Conservation (phyloP, 64 coral and sea anemone species). For the Montipora foliosa region DNA sequence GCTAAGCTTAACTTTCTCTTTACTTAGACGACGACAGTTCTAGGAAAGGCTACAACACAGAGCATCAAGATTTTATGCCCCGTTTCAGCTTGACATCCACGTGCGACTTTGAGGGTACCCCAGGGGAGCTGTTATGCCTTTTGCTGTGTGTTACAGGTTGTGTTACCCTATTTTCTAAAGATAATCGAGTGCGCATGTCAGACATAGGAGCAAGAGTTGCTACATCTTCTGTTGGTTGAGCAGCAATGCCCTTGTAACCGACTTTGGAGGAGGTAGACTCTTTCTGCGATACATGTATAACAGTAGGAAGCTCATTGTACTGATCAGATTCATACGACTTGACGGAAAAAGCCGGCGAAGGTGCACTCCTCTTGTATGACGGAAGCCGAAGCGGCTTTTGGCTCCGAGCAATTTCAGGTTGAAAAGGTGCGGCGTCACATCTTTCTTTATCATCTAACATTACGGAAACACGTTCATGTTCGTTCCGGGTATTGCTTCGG, state of each 20-base stretch:
- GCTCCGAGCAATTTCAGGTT: neutral
- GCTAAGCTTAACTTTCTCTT: too few relatives aligned
- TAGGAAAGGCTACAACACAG: too few relatives aligned
- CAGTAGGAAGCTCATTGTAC: conserved; percentile 83
- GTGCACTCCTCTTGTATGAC: conserved; percentile 22
- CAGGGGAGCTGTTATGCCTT: neutral
- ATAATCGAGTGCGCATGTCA: conserved; percentile 17
- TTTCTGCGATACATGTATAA: conserved; percentile 49
- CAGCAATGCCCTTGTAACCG: neutral
- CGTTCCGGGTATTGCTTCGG: neutral
- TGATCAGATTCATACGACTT: conserved; percentile 86
- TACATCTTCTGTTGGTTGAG: neutral
- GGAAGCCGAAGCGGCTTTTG: conserved; percentile 43
- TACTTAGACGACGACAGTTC: too few relatives aligned
- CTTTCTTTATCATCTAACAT: conserved; percentile 34
- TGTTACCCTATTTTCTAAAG: conserved; percentile 15
- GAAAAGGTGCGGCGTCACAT: neutral
- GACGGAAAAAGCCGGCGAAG: conserved; percentile 65
- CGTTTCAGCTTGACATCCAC: conserved; percentile 14
- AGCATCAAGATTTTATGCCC: neutral
- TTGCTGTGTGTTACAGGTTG: conserved; percentile 17
- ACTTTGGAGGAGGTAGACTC: conserved; percentile 30
- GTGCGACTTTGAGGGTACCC: conserved; percentile 45
- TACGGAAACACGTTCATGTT: conserved; percentile 3
- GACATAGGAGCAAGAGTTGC: neutral